Base-by-base conservation (phyloP, 2,797 vertebrate species). In the Coregonus suidteri region DNA sequence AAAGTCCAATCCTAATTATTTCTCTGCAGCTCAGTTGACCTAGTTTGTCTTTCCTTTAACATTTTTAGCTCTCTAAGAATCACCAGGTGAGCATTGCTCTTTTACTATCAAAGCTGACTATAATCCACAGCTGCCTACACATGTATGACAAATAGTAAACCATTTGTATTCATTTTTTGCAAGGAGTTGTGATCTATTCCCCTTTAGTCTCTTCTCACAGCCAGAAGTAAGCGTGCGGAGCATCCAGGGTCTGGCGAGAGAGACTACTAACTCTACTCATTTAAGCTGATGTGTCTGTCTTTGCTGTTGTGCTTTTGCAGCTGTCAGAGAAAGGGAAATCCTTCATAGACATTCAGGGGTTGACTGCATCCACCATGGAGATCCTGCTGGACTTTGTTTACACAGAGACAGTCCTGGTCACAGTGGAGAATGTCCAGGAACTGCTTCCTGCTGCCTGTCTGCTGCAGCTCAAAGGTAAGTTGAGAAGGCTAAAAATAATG, bases 361-460 rank as follows among this genome's bases (percentile, higher is more conserved):
- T 99, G 81, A 99, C 97, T 6, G 96, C 97, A 4, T 94, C 96
- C 31, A 99, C 98, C 25, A 99, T 99, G 98, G 98, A 99, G 90
- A 99, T 99, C 88, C 91, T 99, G 77, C 82, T 99, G 87, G 98
- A 99, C 91, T 99, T 99, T 88, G 97, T 99, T 18, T 99, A 99
- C 87, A 99, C 98, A 34, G 97, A 99, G 91, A 99, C 98, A 0
- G 98, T 99, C 67, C 93, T 98, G 0, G 98, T 99, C 81, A 99
- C 97, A 0, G 98, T 99, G 84, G 98, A 99, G 88, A 99, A 99
- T 0, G 98, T 98, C 52, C 97, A 99, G 65, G 98, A 99, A 34
- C 88, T 99, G 84, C 96, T 99, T 47, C 98, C 98, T 6, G 98
- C 97, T 0, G 97, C 98, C 0, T 99, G 98, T 84, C 90, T 99